A percentile compares a stretch with the other conserved stretches of the same genome.
Conservation (phyloP, 2,113 vertebrate species). For the Tricholaema leucomelas region DNA sequence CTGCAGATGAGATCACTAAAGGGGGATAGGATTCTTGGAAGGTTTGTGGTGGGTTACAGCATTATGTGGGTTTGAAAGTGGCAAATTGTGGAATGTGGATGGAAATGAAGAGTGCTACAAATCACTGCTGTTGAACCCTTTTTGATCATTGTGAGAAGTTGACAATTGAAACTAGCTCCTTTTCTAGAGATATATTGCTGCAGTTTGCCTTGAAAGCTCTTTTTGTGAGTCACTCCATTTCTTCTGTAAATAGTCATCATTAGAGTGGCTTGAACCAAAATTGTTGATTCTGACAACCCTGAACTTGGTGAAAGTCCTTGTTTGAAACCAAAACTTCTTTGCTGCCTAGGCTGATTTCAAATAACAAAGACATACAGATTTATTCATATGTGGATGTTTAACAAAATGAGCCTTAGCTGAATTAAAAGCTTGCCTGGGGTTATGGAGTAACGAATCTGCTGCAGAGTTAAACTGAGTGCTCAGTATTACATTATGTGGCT, state of each 20-base stretch:
- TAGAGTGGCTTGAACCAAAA: neutral
- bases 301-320: neutral
- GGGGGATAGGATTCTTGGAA: slow-evolving; percentile 12
- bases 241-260: slow-evolving; percentile 14
- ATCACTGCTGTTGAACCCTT: slow-evolving; percentile 32
- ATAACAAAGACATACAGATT: neutral
- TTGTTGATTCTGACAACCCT: neutral
- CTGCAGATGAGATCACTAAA: slow-evolving; percentile 11
- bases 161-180: slow-evolving; percentile 18
- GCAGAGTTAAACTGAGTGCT: neutral
- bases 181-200: slow-evolving; percentile 14
- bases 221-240: slow-evolving; percentile 17
- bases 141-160: slow-evolving; percentile 22
- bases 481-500: neutral
- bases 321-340: neutral
- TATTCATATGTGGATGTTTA: neutral
- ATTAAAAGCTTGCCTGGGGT: neutral
- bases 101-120: slow-evolving; percentile 49
- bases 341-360: fast-evolving
- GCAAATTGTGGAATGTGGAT: neutral
- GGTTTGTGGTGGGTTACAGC: slow-evolving; percentile 8
- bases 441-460: neutral
- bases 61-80: slow-evolving; percentile 34
- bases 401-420: neutral
- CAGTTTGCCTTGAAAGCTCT: slow-evolving; percentile 18